Base-by-base conservation (phyloP, 1,140 invertebrate genomes). In the Tetramorium simillimum region DNA sequence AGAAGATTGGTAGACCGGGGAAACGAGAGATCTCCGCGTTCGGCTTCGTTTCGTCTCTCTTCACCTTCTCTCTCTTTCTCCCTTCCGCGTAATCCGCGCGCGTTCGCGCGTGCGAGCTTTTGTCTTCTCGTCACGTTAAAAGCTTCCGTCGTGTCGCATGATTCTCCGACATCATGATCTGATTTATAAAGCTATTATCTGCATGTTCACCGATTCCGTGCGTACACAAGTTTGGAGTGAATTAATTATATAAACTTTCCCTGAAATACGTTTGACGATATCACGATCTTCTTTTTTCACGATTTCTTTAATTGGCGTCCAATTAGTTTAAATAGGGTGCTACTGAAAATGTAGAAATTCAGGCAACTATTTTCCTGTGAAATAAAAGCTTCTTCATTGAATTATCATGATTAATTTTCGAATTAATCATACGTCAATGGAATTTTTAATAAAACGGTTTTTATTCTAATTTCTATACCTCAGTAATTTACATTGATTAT, bases 1-100 rank as follows among this genome's bases (percentile, higher is more conserved):
- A 85, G 81, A 69, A 78, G 73, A 88, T 88, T 77, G 82, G 70
- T 46, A 85, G 28, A 16, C 60, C 24, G 67, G 56, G 82, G 51
- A 85, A 85, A 67, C 69, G 69, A 67, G 70, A 58, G 33, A 33
- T 33, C 33, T 80, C 46, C 9, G 7, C 40, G 70, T 85, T 85
- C 56, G 67, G 63, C 49, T 81, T 49, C 33, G 21, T 56, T 40
- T 58, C 63, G 18, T 70, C 43, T 51, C 76, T 51, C 14, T 33
- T 40, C 7, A 0, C 21, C 3, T 6, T 24, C 40, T 46, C 21
- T 46, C 65, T 69, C 37, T 12, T 14, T 40, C 58, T 28, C 28
- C 37, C 1, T 37, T 7, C 18, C 37, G 33, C n/a, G 14, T 33
- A 60, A 82, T 73, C 2, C 14, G 58, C 46, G 14, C n/a, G 72